phyloP scores from a whole-genome alignment of 92 coral and sea anemone species.

The Epizoanthus stellaris region DNA sequence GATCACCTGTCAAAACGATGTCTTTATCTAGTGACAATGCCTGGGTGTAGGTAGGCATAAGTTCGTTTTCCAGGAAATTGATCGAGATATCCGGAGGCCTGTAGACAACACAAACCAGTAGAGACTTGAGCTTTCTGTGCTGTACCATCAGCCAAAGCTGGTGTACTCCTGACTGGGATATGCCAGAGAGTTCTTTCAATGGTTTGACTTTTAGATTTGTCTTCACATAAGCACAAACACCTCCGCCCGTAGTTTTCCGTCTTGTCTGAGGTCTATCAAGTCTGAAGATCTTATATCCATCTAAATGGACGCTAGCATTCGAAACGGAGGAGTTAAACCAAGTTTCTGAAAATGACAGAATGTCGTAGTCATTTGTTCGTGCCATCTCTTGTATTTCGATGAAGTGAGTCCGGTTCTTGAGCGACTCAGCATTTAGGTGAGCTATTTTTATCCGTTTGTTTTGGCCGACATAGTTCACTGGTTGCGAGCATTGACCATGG shows the following conservation, averaged over 20 bases:
- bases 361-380: too few relatives aligned
- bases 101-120: constrained; percentile 26
- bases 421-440: background rate
- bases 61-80: constrained; percentile 20
- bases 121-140: background rate
- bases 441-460: constrained; percentile 6
- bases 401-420: too few relatives aligned
- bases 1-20: constrained; percentile 50
- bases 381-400: too few relatives aligned
- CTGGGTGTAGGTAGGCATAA: constrained; percentile 31
- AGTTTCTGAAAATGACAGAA: too few relatives aligned
- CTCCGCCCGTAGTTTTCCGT: background rate
- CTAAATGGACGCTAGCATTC: background rate
- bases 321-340: too few relatives aligned
- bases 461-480: background rate
- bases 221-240: background rate
- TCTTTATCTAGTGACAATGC: constrained; percentile 47
- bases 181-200: background rate
- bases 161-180: constrained; percentile 4
- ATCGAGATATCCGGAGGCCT: background rate
- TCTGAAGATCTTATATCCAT: background rate
- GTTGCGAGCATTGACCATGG: too few relatives aligned
- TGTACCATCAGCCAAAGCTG: constrained; percentile 19
- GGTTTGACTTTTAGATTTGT: background rate
- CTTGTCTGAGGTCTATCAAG: background rate